These are phyloP conservation scores for Oryzias celebensis DNA, from an alignment of 2,113 vertebrate species.

Conservation along the genomic window DNA sequence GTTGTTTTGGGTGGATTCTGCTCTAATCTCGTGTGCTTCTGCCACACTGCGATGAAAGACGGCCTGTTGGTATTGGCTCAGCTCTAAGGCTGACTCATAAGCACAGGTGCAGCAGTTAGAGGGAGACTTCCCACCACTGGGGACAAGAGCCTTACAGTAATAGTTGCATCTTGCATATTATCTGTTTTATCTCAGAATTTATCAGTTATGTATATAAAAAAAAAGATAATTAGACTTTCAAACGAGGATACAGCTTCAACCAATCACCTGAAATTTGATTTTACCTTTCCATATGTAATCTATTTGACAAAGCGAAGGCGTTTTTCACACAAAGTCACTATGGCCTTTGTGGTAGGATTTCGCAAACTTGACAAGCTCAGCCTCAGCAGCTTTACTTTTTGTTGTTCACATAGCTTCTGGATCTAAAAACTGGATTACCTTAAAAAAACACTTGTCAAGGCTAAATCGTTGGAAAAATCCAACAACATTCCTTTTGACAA, in stretches of 20 bases:
- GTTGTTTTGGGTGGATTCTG: constrained; percentile 69
- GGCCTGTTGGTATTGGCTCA: constrained; percentile 67
- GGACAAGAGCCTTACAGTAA: constrained; percentile 6
- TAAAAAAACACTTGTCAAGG: constrained; percentile 74
- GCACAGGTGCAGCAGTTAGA: constrained; percentile 66
- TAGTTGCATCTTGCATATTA: constrained; percentile 16
- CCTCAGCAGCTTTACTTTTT: constrained; percentile 46
- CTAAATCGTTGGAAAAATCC: constrained; percentile 55
- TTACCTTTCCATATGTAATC: constrained; percentile 24
- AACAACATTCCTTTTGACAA: constrained; percentile 43
- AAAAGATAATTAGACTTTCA: constrained; percentile 31
- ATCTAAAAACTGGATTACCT: constrained; percentile 62
- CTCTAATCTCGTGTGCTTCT: constrained; percentile 65
- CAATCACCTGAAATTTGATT: constrained; percentile 39
- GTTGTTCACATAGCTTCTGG: constrained; percentile 51
- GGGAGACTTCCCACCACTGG: constrained; percentile 28
- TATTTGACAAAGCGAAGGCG: too few relatives aligned
- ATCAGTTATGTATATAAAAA: constrained; percentile 4
- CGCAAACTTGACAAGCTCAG: constrained; percentile 58
- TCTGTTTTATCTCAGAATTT: background rate
- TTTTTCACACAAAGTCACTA: constrained; percentile 55
- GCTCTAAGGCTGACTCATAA: constrained; percentile 52
- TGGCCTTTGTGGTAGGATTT: constrained; percentile 46
- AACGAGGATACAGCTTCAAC: constrained; percentile 39
- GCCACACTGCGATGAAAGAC: constrained; percentile 69